A percentile compares a stretch with the other conserved stretches of the same genome.
phyloP scores from a whole-genome alignment of 1,140 invertebrate species.

The Zaprionus nigranus region DNA sequence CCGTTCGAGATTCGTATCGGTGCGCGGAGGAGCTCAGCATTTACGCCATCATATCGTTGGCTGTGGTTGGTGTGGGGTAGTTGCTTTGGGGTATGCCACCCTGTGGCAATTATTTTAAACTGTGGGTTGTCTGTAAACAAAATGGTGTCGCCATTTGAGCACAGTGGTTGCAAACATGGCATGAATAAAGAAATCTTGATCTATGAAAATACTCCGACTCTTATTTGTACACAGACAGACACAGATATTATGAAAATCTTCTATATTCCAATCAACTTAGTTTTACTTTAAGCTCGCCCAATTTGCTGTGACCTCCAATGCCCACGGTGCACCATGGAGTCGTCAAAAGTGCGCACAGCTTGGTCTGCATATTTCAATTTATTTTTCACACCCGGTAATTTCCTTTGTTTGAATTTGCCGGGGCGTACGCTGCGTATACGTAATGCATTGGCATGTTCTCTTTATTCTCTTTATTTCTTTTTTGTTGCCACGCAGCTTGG shows the following conservation, averaged over 20 bases:
- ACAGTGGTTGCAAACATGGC: slow-evolving; percentile 15
- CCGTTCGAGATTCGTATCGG: slow-evolving; percentile 44
- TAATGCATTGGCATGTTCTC: slow-evolving; percentile 57
- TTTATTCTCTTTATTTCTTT: slow-evolving; percentile 5
- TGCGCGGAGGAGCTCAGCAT: slow-evolving; percentile 32
- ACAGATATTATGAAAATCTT: background rate
- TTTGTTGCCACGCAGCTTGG: slow-evolving; percentile 34
- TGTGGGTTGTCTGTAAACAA: slow-evolving; percentile 53
- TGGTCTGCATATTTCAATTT: slow-evolving; percentile 51
- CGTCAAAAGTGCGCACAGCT: slow-evolving; percentile 31
- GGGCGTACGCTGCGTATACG: slow-evolving; percentile 68
- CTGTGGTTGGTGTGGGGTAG: background rate
- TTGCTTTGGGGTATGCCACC: slow-evolving; percentile 24
- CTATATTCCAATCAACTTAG: background rate
- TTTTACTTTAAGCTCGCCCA: background rate
- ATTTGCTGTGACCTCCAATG: background rate
- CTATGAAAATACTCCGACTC: background rate
- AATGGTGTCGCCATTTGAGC: slow-evolving; percentile 27
- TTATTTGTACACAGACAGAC: too few species aligned
- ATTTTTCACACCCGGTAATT: slow-evolving; percentile 79
- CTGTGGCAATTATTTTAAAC: slow-evolving; percentile 78
- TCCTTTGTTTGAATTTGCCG: slow-evolving; percentile 50
- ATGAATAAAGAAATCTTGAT: background rate
- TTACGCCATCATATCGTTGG: slow-evolving; percentile 16
- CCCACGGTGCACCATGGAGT: slow-evolving; percentile 45